phyloP scores from a whole-genome alignment of 2,797 vertebrate species.

The Discoglossus pictus region DNA sequence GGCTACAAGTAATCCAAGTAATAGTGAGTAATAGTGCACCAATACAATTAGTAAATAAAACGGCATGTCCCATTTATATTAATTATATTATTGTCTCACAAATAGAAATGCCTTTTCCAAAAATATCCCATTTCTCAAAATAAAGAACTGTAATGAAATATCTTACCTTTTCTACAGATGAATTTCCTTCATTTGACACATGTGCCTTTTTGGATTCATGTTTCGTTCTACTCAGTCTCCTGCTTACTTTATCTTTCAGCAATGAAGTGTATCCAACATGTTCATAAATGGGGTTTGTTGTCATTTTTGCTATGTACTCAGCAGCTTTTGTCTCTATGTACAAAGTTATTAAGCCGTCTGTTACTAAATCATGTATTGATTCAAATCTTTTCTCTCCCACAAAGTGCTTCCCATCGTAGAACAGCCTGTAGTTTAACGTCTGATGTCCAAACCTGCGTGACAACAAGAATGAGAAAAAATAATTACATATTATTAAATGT shows the following conservation, averaged over 20 bases:
- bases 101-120: no score
- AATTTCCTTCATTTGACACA: conserved; percentile 81
- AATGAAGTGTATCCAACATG: conserved; percentile 93
- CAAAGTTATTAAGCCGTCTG: conserved; percentile 94
- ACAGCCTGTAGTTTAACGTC: conserved; percentile 95
- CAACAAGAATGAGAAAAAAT: neutral
- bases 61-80: no score
- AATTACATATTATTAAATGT: no score
- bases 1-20: no score
- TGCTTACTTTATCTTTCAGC: conserved; percentile 88
- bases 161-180: conserved; percentile 81
- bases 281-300: conserved; percentile 97
- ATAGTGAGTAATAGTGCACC: no score
- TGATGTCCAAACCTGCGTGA: conserved; percentile 87
- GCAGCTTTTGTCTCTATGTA: conserved; percentile 98
- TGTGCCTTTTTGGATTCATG: conserved; percentile 82
- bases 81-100: no score
- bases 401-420: conserved; percentile 97
- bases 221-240: conserved; percentile 81
- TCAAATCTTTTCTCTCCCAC: conserved; percentile 98
- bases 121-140: no score
- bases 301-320: conserved; percentile 98
- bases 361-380: conserved; percentile 96
- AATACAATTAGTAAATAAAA: no score
- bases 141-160: no score